These are phyloP conservation scores for Omphaloscelis lunosa DNA, from an alignment of 2,888 invertebrate species.

Conservation along the genomic window DNA sequence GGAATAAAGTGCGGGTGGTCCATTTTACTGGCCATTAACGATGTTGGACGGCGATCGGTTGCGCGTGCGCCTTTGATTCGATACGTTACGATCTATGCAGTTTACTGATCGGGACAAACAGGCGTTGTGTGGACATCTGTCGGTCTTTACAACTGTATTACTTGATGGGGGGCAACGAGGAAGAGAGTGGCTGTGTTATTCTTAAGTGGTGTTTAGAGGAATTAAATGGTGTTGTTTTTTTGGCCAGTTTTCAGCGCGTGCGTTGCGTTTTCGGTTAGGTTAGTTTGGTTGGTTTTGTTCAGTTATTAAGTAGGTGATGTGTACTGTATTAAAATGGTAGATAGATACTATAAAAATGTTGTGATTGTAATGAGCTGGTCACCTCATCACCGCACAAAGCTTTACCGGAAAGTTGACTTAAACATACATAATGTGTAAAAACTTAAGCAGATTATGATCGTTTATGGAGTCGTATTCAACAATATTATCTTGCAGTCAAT, in stretches of 20 bases:
- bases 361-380: not conserved
- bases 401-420: not conserved
- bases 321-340: not conserved
- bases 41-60: slow-evolving; percentile 58
- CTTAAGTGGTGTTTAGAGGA: slow-evolving; percentile 16
- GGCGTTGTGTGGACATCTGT: slow-evolving; percentile 68
- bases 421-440: not conserved
- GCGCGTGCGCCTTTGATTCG: slow-evolving; percentile 67
- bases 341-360: not conserved
- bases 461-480: not conserved
- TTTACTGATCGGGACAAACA: slow-evolving; percentile 67
- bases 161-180: slow-evolving; percentile 53
- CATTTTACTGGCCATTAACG: slow-evolving; percentile 75
- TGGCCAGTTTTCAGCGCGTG: not conserved
- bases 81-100: slow-evolving; percentile 69
- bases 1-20: slow-evolving; percentile 74
- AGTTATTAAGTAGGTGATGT: not conserved
- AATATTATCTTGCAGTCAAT: not conserved
- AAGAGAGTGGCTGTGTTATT: slow-evolving; percentile 30
- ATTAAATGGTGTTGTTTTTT: not conserved
- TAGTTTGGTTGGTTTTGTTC: too few relatives aligned
- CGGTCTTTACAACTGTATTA: slow-evolving; percentile 50
- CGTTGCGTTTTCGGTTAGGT: not conserved
- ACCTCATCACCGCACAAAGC: too few relatives aligned
- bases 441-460: not conserved